Evolutionary conservation across 2,888 invertebrate species (phyloP), one percentile per base, ranked within the genome.

Genomic region (Sphaerolaimus hirsutus): DNA sequence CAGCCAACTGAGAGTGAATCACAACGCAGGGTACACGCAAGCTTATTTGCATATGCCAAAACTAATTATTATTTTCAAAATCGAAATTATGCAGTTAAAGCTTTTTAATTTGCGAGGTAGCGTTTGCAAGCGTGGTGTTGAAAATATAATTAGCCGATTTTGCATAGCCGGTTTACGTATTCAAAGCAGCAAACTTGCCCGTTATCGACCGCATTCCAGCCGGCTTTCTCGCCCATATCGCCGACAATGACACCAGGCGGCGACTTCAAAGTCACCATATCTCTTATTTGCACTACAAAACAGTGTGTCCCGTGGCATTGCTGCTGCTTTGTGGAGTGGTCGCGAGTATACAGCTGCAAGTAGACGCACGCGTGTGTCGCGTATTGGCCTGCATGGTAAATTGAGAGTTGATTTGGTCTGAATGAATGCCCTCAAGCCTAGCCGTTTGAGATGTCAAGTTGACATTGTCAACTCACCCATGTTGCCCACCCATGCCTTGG

Each of bases 151-250:
- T 32, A 12, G 17, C 32, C 12, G 10, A 32, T 12, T 32, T 12
- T 32, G 32, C 32, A n/a, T n/a, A n/a, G n/a, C n/a, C n/a, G n/a
- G n/a, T n/a, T n/a, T n/a, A n/a, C n/a, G n/a, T n/a, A n/a, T n/a
- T n/a, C n/a, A 45, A 44, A 36, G 35, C 5, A 14, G 5, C 5
- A 37, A 23, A 35, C 37, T 46, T 43, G 45, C 40, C 91, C 91
- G 69, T 91, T 91, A 63, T 91, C 91, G 37, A 89, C 66, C 2
- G 84, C 87, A 65, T 89, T 83, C 10, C 84, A 71, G 0, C 81
- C 87, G 38, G 81, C 71, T 67, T 91, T 91, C 63, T 80, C 79
- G 1, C 91, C 91, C 68, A 91, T 74, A 63, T 91, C 89, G 0
- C 87, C 87, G 0, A 87, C 78, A 0, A 72, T 74, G 1, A 91